Evolutionary conservation across 2,888 invertebrate genomes (phyloP).

Genomic region (Barypeithes pellucidus): DNA sequence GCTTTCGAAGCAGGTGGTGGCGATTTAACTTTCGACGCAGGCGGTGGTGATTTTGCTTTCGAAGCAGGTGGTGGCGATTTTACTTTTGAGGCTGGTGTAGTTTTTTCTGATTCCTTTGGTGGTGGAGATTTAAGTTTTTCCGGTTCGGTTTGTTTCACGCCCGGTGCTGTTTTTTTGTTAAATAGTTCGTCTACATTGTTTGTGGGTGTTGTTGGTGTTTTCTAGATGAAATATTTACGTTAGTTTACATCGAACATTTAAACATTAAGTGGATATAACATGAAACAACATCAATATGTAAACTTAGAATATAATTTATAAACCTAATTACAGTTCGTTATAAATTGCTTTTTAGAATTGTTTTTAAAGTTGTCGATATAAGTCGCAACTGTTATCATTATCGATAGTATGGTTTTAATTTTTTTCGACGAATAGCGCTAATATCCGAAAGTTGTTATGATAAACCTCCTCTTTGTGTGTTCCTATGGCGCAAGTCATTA

Average conservation of each 20-base stretch:
- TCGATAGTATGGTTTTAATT: too few species aligned
- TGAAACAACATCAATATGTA: not conserved
- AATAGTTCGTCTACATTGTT: slow-evolving; percentile 70
- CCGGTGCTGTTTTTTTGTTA: slow-evolving; percentile 56
- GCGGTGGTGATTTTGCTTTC: slow-evolving; percentile 42
- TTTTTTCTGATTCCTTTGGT: slow-evolving; percentile 47
- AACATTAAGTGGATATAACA: not conserved
- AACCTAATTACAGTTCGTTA: too few species aligned
- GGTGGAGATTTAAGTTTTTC: slow-evolving; percentile 55
- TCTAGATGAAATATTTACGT: slow-evolving; percentile 55
- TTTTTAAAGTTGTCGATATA: too few species aligned
- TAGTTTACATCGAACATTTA: not conserved
- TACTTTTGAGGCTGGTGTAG: slow-evolving; percentile 40
- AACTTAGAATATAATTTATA: not conserved
- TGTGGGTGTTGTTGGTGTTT: slow-evolving; percentile 64
- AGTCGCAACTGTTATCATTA: too few species aligned
- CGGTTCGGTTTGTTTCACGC: slow-evolving; percentile 55
- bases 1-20: slow-evolving; percentile 48
- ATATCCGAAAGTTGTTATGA: not conserved
- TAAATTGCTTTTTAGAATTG: too few species aligned
- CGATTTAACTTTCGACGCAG: slow-evolving; percentile 46
- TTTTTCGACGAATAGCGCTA: too few species aligned
- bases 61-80: slow-evolving; percentile 52
- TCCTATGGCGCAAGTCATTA: too few species aligned
- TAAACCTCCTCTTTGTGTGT: too few species aligned